Evolutionary conservation across 2,888 invertebrate genomes (phyloP).

Genomic region (Strigamia maritima): DNA sequence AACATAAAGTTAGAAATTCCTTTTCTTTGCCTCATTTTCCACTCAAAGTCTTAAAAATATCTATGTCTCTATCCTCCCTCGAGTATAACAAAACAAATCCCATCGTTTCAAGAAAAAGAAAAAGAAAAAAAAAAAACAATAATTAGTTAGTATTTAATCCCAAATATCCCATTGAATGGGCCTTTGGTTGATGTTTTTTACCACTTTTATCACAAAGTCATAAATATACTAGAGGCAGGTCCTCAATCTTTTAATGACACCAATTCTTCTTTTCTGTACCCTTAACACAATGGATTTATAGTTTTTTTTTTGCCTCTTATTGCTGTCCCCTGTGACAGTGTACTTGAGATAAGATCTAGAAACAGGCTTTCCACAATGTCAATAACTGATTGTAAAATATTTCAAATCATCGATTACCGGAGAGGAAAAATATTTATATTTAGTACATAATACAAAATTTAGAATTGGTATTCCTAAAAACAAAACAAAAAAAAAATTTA

Average conservation of each 20-base stretch:
- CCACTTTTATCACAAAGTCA: not conserved
- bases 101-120: too few species aligned
- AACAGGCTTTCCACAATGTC: not conserved
- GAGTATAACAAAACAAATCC: not conserved
- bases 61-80: not conserved
- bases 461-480: too few species aligned
- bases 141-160: too few species aligned
- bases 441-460: too few species aligned
- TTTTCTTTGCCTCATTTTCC: constrained; percentile 1
- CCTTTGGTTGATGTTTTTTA: not conserved
- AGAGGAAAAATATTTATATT: not conserved
- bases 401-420: not conserved
- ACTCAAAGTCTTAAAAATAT: not conserved
- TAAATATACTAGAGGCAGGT: not conserved
- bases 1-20: constrained; percentile 2
- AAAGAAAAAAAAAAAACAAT: not conserved
- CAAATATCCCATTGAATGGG: not conserved
- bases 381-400: not conserved
- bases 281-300: constrained; percentile 22
- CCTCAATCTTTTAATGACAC: constrained; percentile 14
- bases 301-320: not conserved
- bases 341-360: constrained; percentile 11
- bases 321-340: not conserved
- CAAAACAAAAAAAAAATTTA: too few species aligned
- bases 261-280: not conserved